Evolutionary conservation across 2,797 vertebrate species (phyloP).

Genomic region (Knipowitschia caucasica): DNA sequence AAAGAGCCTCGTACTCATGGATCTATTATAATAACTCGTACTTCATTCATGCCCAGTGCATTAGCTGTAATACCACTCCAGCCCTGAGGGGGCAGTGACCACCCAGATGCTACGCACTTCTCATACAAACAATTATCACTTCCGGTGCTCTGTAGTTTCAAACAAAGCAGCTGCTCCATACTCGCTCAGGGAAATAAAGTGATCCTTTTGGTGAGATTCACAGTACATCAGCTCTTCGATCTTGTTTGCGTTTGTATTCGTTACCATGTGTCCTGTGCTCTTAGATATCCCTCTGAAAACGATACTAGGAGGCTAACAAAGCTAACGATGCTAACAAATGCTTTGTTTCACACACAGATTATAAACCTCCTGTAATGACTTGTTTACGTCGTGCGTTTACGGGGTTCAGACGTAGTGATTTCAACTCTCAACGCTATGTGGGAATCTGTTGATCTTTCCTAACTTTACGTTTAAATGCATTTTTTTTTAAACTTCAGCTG

Average conservation of each 20-base stretch:
- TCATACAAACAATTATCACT: slow-evolving; percentile 32
- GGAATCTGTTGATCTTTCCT: rapidly evolving
- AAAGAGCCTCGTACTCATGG: too few relatives aligned
- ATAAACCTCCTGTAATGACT: too few relatives aligned
- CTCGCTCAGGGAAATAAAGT: slow-evolving; percentile 63
- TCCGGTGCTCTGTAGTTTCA: slow-evolving; percentile 64
- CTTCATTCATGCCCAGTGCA: too few relatives aligned
- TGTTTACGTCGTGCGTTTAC: too few relatives aligned
- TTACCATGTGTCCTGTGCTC: background rate
- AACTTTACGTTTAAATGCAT: background rate
- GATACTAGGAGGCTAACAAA: slow-evolving; percentile 11
- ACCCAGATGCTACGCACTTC: background rate
- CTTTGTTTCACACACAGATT: slow-evolving; percentile 67
- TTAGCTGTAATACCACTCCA: slow-evolving; percentile 4
- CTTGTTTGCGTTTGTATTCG: rapidly evolving
- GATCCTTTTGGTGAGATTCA: slow-evolving; percentile 39
- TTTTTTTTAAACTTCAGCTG: slow-evolving; percentile 16
- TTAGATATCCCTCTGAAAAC: background rate
- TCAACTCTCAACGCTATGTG: background rate
- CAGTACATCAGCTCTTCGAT: rapidly evolving
- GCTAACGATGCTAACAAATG: slow-evolving; percentile 46
- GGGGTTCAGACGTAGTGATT: background rate
- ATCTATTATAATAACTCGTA: too few relatives aligned
- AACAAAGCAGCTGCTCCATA: slow-evolving; percentile 49
- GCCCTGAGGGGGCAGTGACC: slow-evolving; percentile 26